phyloP scores from a whole-genome alignment of 2,113 vertebrate genomes.

The Osmerus eperlanus region DNA sequence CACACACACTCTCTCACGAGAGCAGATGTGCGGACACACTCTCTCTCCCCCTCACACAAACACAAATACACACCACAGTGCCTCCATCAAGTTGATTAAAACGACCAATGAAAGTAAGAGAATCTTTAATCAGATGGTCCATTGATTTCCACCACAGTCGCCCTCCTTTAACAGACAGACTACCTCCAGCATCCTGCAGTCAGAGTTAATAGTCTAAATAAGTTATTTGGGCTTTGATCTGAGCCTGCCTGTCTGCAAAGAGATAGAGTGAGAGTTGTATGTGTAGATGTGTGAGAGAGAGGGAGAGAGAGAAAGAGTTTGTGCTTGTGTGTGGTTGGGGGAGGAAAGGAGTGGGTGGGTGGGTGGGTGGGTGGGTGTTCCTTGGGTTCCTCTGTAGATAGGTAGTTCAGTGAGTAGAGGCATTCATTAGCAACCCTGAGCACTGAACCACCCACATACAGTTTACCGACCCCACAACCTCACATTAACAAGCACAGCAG shows the following conservation, averaged over 20 bases:
- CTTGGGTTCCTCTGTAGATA: conserved; percentile 32
- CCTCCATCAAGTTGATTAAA: conserved; percentile 12
- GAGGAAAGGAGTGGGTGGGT: not conserved
- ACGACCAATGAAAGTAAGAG: conserved; percentile 26
- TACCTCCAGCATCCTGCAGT: conserved; percentile 26
- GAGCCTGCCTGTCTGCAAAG: conserved; percentile 14
- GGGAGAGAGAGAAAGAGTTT: not conserved
- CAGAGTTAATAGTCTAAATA: conserved; percentile 53
- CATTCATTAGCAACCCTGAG: conserved; percentile 59
- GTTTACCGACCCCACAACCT: conserved; percentile 60
- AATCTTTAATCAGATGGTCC: conserved; percentile 45
- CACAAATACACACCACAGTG: conserved; percentile 12
- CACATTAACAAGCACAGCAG: conserved; percentile 54
- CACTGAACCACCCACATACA: conserved; percentile 60
- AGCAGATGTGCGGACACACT: too few species aligned
- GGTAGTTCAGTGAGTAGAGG: conserved; percentile 57
- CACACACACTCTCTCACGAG: conserved; percentile 23
- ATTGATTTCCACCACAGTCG: conserved; percentile 35
- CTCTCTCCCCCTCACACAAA: too few species aligned
- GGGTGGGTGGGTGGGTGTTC: not conserved
- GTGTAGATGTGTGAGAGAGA: not conserved
- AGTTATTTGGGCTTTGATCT: conserved; percentile 58
- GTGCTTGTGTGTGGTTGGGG: not conserved
- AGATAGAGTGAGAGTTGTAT: not conserved
- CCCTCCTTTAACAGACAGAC: conserved; percentile 31